Conservation (phyloP, 2,888 invertebrate genomes). For the Diaprepes abbreviatus region DNA sequence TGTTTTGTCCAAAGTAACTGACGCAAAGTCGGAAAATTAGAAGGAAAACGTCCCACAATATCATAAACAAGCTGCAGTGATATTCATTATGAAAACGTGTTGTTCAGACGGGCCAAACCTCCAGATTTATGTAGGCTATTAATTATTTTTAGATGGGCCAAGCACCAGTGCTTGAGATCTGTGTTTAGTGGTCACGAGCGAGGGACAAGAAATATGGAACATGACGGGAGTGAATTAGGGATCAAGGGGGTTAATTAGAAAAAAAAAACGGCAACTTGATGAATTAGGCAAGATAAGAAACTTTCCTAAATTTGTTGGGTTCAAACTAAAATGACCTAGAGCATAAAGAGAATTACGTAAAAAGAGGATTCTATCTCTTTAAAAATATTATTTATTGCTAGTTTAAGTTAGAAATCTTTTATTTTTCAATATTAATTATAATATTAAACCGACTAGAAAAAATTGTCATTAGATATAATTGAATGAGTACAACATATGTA, state of each 20-base stretch:
- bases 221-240: constrained; percentile 33
- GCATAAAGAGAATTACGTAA: too few species aligned
- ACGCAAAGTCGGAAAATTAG: constrained; percentile 15
- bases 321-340: too few species aligned
- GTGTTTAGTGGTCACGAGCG: constrained; percentile 37
- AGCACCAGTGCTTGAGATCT: constrained; percentile 35
- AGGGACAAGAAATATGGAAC: constrained; percentile 39
- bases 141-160: constrained; percentile 38
- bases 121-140: constrained; percentile 36
- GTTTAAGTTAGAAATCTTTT: too few species aligned
- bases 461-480: too few species aligned
- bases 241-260: constrained; percentile 28
- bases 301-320: too few species aligned
- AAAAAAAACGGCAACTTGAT: neutral
- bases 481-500: too few species aligned
- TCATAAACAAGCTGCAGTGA: constrained; percentile 32
- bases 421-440: too few species aligned
- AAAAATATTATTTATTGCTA: too few species aligned
- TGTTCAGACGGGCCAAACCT: constrained; percentile 29
- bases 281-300: too few species aligned
- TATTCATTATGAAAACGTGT: constrained; percentile 33
- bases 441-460: too few species aligned
- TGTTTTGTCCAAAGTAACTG: constrained; percentile 1
- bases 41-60: constrained; percentile 25
- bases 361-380: too few species aligned